Base-by-base conservation (phyloP, 2,113 vertebrate species). In the Lophotis ruficrista region DNA sequence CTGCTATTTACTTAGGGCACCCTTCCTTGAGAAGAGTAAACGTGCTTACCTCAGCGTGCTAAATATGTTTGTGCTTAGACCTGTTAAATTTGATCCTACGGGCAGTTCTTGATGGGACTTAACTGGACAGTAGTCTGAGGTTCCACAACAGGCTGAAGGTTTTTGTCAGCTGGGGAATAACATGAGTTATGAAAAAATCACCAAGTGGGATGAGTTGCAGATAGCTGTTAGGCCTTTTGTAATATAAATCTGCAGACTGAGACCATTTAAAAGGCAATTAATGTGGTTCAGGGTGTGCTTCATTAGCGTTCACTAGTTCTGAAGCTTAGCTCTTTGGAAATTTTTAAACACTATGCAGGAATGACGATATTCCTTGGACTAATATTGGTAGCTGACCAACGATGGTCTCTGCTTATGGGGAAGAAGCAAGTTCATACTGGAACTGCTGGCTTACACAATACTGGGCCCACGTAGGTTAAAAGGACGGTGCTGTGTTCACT, bases 141-240 rank as follows among this genome's bases (percentile, higher is more conserved):
- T 85, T 58, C 80, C 14, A 17, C 35, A 79, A 33, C 45, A 53
- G 70, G 25, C 79, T 90, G 71, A 73, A 87, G 56, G 64, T 12
- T 60, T 91, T 62, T 87, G 43, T 91, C 75, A 91, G 81, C 54
- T 92, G 61, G 71, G 75, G 43, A 81, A 54, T 93, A 87, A 75
- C 37, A 57, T 0, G 3, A 91, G 33, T 68, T 93, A 69, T 12
- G 50, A 71, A 89, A 76, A 94, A 84, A 20, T 90, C 13, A 14
- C 38, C 15, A 50, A 12, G 58, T 54, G 57, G 56, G 20, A 33
- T 78, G 64, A 82, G 33, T 18, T 94, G 58, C 43, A 93, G 56
- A 18, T 54, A 89, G 78, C 65, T 91, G 61, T 20, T 90, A 31
- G 70, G 82, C 37, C 27, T 85, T 51, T 30, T 51, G 27, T 61